Evolutionary conservation across 2,888 invertebrate genomes (phyloP).

Genomic region (Ariolimax columbianus): DNA sequence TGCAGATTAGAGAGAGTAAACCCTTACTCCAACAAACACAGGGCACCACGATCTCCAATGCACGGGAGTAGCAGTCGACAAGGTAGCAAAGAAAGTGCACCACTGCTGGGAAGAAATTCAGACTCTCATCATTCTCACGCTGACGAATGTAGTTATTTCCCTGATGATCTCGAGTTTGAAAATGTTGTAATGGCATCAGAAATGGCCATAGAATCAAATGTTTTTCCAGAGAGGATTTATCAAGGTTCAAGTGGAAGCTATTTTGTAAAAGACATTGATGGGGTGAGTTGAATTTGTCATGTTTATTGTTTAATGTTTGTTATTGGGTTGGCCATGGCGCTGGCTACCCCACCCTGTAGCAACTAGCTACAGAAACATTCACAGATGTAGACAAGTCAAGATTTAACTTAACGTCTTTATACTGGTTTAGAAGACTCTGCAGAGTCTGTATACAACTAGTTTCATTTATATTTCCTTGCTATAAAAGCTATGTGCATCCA

Average conservation of each 20-base stretch:
- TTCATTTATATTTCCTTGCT: no score
- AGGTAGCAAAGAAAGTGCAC: conserved; percentile 89
- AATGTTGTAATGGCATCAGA: conserved; percentile 90
- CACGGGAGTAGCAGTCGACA: conserved; percentile 51
- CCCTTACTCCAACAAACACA: conserved; percentile 49
- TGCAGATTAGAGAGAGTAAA: conserved; percentile 32
- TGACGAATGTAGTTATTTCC: conserved; percentile 87
- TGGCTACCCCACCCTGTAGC: no score
- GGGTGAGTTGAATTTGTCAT: conserved; percentile 72
- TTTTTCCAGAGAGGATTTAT: conserved; percentile 97
- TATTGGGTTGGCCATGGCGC: no score
- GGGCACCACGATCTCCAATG: conserved; percentile 64
- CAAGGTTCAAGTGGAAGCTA: conserved; percentile 99
- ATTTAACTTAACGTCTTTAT: no score
- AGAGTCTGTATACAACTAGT: no score
- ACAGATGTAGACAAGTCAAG: no score
- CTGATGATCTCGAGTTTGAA: conserved; percentile 82
- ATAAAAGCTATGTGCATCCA: no score
- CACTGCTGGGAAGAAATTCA: conserved; percentile 86
- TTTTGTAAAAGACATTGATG: conserved; percentile 94
- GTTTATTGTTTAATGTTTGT: no score
- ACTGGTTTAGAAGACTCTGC: no score
- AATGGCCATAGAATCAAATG: conserved; percentile 94
- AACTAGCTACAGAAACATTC: no score
- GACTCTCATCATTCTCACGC: conserved; percentile 83